phyloP scores from a whole-genome alignment of 1,140 invertebrate genomes.

The Drosophila lini region DNA sequence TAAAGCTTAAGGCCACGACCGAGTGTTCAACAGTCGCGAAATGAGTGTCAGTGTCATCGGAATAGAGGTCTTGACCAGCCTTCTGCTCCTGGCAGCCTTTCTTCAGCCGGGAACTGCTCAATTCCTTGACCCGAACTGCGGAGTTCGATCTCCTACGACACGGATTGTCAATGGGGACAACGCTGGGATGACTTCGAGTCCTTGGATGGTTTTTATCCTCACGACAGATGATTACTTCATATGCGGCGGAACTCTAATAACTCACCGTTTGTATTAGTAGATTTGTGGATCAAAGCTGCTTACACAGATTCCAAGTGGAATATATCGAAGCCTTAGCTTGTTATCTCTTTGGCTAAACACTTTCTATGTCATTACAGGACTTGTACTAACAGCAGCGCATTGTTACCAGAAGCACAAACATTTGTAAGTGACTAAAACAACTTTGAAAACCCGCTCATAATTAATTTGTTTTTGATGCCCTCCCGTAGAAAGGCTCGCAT shows the following conservation, averaged over 20 bases:
- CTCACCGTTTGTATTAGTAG: neutral
- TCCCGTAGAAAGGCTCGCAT: neutral
- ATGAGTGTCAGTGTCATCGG: too few relatives aligned
- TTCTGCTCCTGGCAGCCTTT: too few relatives aligned
- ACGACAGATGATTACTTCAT: neutral
- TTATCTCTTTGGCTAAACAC: too few relatives aligned
- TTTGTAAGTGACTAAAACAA: neutral
- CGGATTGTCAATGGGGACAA: neutral
- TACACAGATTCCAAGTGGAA: too few relatives aligned
- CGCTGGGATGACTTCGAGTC: neutral
- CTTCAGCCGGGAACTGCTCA: too few relatives aligned
- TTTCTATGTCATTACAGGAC: neutral
- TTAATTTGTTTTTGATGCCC: too few relatives aligned
- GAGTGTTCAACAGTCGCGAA: too few relatives aligned
- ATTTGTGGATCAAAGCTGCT: too few relatives aligned
- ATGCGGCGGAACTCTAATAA: slow-evolving; percentile 9
- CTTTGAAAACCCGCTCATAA: too few relatives aligned
- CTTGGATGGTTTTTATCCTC: slow-evolving; percentile 13
- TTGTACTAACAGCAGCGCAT: slow-evolving; percentile 9
- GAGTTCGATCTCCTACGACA: neutral
- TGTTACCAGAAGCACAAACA: neutral
- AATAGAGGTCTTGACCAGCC: too few relatives aligned
- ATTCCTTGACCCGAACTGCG: neutral
- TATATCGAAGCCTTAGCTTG: too few relatives aligned
- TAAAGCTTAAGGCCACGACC: too few relatives aligned